Base-by-base conservation (phyloP, 2,113 vertebrate species). In the Monopterus albus region DNA sequence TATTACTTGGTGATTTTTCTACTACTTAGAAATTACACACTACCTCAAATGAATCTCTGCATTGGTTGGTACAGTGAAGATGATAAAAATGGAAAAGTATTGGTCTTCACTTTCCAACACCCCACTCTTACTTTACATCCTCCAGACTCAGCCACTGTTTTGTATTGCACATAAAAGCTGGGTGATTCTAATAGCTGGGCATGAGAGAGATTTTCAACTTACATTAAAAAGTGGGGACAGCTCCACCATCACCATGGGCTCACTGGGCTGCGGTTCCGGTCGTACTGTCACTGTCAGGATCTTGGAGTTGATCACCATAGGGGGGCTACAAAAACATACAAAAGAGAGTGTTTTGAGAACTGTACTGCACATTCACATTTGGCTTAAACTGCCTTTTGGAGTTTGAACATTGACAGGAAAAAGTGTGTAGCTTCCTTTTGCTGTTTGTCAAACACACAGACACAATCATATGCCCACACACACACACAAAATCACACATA, bases 241-340 rank as follows among this genome's bases (percentile, higher is more conserved):
- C 86, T 99, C 97, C 83, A 98, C 96, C 47, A 96, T 93, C 39
- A 98, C 95, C n/a, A 96, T 92, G 20, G 96, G 96, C 72, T 98
- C 96, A 0, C 92, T 84, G 62, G 91, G 92, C 75, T 95, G 95
- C 2, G 95, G 97, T 4, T 94, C 94, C 0, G 97, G 97, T 40
- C 96, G 95, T 43, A 98, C 95, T 0, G 96, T 98, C 87, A 99
- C 96, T 1, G 94, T 95, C 87, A 98, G 91, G 83, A 98, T 95
- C 87, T 96, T 95, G 62, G 97, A 99, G 81, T 94, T 97, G 87
- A 99, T 93, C 0, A 96, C 94, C 29, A 95, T 84, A 0, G 96
- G 96, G 46, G 93, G 88, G 87, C 96, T 98, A 86, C 4, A 51
- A 57, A 81, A 52, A 86, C 17, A 73, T 15, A 87, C 9, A 61